Base-by-base conservation (phyloP, 2,113 vertebrate genomes). In the Hiodon alosoides region DNA sequence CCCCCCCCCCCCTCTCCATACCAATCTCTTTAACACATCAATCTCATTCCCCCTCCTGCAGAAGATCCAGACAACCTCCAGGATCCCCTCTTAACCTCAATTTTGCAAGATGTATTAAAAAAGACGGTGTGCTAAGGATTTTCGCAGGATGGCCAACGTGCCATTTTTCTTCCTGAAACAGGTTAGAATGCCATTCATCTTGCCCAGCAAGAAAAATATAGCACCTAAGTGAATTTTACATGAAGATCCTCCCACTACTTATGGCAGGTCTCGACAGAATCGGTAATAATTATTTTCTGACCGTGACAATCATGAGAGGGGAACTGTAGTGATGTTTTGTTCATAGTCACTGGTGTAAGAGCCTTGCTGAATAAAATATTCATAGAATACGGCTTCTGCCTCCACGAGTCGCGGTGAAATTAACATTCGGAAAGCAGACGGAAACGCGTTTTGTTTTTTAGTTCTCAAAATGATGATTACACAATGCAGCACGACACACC, bases 21-120 rank as follows among this genome's bases (percentile, higher is more conserved):
- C 82, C 77, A 70, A 85, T 85, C 90, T 86, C 87, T 90, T 90
- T 90, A 89, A 77, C 89, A 87, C 91, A 92, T 92, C 90, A 91
- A 91, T 92, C 90, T 91, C 88, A 74, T 85, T 79, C 85, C 83
- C 84, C 83, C 81, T 85, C 85, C 83, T 79, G 76, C 81, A 84
- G 77, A 81, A 76, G 87, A 71, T 87, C 87, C 86, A 90, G 89
- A 92, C 91, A 90, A 91, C 90, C 90, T 89, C 87, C 87, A 87
- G 90, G 90, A 92, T 92, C 90, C 89, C 90, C 91, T 92, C 90
- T 92, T 92, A 91, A 92, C 91, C 91, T 92, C 91, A 91, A 92
- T 92, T 92, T 91, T 89, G 89, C 88, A 85, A 88, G 88, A 90
- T 90, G 89, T 90, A 92, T 92, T 91, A 92, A 88, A 90, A 90